A percentile compares a stretch with the other conserved stretches of the same genome.
These are phyloP conservation scores for Macrosteles quadrilineatus DNA, from an alignment of 1,140 invertebrate species.

Conservation along the genomic window DNA sequence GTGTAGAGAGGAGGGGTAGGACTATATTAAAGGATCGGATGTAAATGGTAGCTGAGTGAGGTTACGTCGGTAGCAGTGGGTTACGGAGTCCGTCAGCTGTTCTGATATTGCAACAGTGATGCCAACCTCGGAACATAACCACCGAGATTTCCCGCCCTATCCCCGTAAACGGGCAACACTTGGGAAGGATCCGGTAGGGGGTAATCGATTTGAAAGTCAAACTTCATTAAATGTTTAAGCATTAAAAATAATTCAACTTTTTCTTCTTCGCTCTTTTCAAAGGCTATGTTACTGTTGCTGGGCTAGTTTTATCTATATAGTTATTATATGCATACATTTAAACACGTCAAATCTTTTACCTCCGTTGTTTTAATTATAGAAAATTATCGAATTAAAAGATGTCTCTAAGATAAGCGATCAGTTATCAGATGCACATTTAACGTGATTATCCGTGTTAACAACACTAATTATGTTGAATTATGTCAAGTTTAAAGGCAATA, in stretches of 20 bases:
- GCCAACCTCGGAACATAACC: not conserved
- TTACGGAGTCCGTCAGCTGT: slow-evolving; percentile 22
- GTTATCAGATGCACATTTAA: too few species aligned
- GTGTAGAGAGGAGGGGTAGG: not conserved
- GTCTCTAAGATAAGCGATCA: too few species aligned
- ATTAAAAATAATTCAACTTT: slow-evolving; percentile 18
- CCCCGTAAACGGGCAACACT: not conserved
- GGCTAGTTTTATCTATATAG: too few species aligned
- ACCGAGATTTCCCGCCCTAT: not conserved
- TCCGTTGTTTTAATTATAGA: too few species aligned
- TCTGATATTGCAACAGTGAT: slow-evolving; percentile 18
- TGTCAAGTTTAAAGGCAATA: too few species aligned
- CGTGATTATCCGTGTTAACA: too few species aligned
- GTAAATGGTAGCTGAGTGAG: slow-evolving; percentile 7
- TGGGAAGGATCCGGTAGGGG: not conserved
- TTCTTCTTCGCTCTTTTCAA: not conserved
- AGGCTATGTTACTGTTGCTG: too few species aligned
- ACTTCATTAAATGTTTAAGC: slow-evolving; percentile 20
- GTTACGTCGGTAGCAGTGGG: slow-evolving; percentile 3
- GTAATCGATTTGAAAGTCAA: slow-evolving; percentile 4
- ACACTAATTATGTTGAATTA: too few species aligned
- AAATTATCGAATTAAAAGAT: too few species aligned
- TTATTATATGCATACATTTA: too few species aligned
- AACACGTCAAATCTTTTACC: too few species aligned
- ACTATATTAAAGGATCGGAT: slow-evolving; percentile 16